Evolutionary conservation across 2,797 vertebrate genomes (phyloP).

Genomic region (Gallinago stenura): DNA sequence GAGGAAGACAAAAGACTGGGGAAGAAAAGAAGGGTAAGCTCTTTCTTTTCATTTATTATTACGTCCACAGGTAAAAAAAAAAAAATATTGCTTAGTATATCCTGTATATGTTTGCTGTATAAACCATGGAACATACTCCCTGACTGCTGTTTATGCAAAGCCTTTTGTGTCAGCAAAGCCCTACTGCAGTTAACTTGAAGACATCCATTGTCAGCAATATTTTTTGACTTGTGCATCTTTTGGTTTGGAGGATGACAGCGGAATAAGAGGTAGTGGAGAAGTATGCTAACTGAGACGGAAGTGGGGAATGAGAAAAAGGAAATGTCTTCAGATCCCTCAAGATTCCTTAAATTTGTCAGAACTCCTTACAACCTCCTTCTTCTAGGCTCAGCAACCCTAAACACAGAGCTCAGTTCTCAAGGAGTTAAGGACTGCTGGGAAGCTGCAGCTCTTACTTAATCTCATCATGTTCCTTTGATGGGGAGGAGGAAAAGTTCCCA

Average conservation of each 20-base stretch:
- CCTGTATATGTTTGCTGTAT: neutral
- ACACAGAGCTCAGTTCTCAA: neutral
- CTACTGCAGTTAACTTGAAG: neutral
- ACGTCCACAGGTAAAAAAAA: neutral
- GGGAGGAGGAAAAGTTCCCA: neutral
- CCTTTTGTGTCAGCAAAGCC: neutral
- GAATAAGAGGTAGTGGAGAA: neutral
- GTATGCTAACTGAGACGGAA: neutral
- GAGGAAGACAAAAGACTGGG: neutral
- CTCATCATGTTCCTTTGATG: neutral
- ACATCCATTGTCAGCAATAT: neutral
- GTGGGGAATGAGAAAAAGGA: neutral
- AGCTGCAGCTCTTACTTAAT: conserved; percentile 3
- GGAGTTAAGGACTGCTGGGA: conserved; percentile 9
- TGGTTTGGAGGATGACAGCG: neutral
- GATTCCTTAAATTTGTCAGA: neutral
- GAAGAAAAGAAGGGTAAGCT: neutral
- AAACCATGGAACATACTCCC: neutral
- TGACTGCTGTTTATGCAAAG: neutral
- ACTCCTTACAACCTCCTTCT: neutral
- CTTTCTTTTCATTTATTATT: neutral
- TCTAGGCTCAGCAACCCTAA: neutral
- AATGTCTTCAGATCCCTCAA: neutral
- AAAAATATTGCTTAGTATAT: neutral
- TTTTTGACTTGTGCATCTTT: neutral